Conservation (phyloP, 2,888 invertebrate species). For the Athalia circularis region DNA sequence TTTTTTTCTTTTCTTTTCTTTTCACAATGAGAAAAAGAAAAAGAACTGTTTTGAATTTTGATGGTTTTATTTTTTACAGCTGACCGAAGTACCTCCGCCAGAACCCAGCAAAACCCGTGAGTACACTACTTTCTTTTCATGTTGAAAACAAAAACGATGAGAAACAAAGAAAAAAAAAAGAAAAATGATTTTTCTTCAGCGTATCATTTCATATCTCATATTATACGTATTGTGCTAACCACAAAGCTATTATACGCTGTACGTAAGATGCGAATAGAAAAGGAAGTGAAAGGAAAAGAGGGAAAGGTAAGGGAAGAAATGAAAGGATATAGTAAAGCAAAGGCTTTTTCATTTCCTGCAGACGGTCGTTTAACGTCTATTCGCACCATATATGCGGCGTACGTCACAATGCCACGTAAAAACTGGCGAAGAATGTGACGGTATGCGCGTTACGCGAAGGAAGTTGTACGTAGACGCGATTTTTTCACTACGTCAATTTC, state of each 20-base stretch:
- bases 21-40: not conserved
- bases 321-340: not conserved
- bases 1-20: not conserved
- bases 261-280: too few relatives aligned
- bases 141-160: not conserved
- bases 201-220: too few relatives aligned
- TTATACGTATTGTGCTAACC: too few relatives aligned
- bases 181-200: not conserved
- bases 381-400: not conserved
- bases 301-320: too few relatives aligned
- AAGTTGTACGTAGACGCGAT: slow-evolving; percentile 6
- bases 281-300: too few relatives aligned
- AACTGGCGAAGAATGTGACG: not conserved
- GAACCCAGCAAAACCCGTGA: slow-evolving; percentile 73
- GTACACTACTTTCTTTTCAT: slow-evolving; percentile 68
- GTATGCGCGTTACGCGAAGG: not conserved
- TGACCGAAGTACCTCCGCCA: slow-evolving; percentile 71
- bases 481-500: not conserved
- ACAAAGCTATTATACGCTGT: too few relatives aligned
- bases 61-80: slow-evolving; percentile 66
- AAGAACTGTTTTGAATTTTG: slow-evolving; percentile 46
- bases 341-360: slow-evolving; percentile 2
- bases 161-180: not conserved
- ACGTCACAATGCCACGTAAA: not conserved
- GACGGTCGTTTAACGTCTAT: not conserved